A percentile compares a stretch with the other conserved stretches of the same genome.
These are phyloP conservation scores for Allacma fusca DNA, from an alignment of 2,888 invertebrate genomes.

Conservation along the genomic window DNA sequence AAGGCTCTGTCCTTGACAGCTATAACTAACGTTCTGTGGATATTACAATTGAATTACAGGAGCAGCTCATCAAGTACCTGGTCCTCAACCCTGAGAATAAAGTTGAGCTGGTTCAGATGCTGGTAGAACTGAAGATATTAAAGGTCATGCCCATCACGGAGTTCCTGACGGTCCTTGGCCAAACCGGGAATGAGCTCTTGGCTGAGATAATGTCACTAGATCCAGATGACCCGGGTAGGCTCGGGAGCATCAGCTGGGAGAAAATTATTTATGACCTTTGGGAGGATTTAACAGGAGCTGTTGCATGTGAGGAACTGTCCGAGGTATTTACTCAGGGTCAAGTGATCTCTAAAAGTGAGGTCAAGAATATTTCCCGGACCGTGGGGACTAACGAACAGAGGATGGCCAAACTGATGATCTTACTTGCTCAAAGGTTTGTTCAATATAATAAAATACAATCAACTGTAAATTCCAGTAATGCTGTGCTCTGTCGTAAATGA, in stretches of 20 bases:
- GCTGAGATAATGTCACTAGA: not conserved
- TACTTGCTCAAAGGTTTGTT: conserved; percentile 25
- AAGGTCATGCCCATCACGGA: not conserved
- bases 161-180: not conserved
- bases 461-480: too few species aligned
- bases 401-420: conserved; percentile 13
- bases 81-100: not conserved
- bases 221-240: not conserved
- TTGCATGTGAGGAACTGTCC: not conserved
- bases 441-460: too few species aligned
- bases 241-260: conserved; percentile 24
- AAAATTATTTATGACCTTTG: conserved; percentile 30
- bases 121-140: not conserved
- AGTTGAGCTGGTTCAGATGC: not conserved
- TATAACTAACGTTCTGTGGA: too few species aligned
- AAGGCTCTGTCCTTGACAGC: too few species aligned
- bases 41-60: too few species aligned
- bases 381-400: not conserved
- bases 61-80: not conserved
- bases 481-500: too few species aligned
- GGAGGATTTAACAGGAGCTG: not conserved
- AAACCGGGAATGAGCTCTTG: not conserved
- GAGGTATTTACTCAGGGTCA: not conserved
- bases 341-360: not conserved
- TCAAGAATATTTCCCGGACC: not conserved